Conservation (phyloP, 2,888 invertebrate species). For the Phyllotreta striolata region DNA sequence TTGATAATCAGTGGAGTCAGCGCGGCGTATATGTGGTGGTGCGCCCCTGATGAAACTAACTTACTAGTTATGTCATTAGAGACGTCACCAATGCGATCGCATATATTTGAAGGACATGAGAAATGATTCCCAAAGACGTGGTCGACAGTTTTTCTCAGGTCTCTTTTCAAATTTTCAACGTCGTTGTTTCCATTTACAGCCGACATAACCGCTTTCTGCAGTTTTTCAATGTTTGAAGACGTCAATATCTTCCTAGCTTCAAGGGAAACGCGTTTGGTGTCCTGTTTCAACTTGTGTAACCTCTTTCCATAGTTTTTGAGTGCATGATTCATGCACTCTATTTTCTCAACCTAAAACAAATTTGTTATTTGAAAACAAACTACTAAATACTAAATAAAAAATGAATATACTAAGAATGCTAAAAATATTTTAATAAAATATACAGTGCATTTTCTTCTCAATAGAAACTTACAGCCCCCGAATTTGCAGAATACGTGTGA, state of each 20-base stretch:
- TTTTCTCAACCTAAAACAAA: conserved; percentile 8
- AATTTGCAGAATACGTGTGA: no score
- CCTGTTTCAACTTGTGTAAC: background rate
- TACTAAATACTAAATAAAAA: no score
- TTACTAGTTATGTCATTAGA: conserved; percentile 5
- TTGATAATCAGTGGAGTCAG: conserved; percentile 30
- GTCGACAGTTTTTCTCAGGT: background rate
- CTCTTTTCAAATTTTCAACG: background rate
- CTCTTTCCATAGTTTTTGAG: background rate
- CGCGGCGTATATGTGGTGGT: conserved; percentile 25
- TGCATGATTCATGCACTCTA: conserved; percentile 6
- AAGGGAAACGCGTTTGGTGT: background rate
- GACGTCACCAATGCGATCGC: conserved; percentile 24
- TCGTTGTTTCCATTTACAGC: background rate
- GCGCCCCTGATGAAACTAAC: conserved; percentile 9
- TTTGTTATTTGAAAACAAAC: no score
- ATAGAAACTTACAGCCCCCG: no score
- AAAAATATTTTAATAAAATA: no score
- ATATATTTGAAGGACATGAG: conserved; percentile 21
- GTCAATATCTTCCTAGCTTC: conserved; percentile 1
- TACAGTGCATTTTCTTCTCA: no score
- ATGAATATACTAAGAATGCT: no score
- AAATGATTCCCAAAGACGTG: conserved; percentile 29
- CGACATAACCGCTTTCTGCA: background rate
- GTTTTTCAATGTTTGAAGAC: background rate